Evolutionary conservation across 1,140 invertebrate species (phyloP).

Genomic region (Apis laboriosa): DNA sequence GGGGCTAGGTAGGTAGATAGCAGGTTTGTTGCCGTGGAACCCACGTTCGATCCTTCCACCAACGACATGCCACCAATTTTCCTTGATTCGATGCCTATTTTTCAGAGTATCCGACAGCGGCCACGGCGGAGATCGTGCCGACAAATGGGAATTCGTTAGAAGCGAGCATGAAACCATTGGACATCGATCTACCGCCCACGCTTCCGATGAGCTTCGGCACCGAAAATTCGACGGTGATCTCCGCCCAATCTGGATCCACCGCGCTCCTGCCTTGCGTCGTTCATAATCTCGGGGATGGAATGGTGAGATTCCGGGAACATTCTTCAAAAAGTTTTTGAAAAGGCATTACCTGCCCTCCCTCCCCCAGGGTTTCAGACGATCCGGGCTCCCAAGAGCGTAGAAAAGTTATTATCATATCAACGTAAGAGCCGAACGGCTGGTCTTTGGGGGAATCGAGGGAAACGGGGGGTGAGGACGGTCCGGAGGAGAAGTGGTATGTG

Average conservation of each 20-base stretch:
- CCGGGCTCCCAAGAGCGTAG: not conserved
- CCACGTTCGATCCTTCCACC: not conserved
- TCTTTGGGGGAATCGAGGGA: constrained; percentile 22
- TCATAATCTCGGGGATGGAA: constrained; percentile 91
- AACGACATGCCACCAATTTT: constrained; percentile 37
- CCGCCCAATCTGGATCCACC: constrained; percentile 90
- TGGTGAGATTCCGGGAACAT: constrained; percentile 84
- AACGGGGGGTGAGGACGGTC: not conserved
- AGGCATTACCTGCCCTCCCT: not conserved
- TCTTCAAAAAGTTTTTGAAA: constrained; percentile 32
- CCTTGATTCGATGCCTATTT: constrained; percentile 59
- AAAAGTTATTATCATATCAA: constrained; percentile 45
- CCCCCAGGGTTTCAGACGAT: not conserved
- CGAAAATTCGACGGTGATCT: constrained; percentile 89
- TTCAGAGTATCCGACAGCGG: constrained; percentile 67
- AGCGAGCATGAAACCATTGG: constrained; percentile 68
- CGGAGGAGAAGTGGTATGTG: too few relatives aligned
- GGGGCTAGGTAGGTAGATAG: not conserved
- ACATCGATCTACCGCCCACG: constrained; percentile 75
- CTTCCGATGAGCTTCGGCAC: constrained; percentile 87
- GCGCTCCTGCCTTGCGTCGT: constrained; percentile 91
- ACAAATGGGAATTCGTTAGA: constrained; percentile 75
- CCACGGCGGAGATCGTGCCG: constrained; percentile 73
- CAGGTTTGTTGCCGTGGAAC: not conserved
- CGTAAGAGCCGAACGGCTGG: constrained; percentile 21